Conservation (phyloP, 2,888 invertebrate species). For the Cryptosula pallasiana region DNA sequence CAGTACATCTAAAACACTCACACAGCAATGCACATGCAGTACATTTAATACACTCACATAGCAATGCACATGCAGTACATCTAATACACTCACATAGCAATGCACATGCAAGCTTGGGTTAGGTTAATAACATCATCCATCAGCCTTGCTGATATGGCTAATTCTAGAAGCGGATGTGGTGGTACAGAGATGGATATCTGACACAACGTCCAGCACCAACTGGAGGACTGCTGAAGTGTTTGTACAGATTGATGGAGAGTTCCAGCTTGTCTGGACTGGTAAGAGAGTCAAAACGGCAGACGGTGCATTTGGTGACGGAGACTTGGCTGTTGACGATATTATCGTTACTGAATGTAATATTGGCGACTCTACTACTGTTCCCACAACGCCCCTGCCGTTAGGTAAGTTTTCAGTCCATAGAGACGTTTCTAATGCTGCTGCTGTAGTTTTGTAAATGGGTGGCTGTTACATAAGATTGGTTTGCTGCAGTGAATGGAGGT, state of each 20-base stretch:
- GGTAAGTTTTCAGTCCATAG: neutral
- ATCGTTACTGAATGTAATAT: neutral
- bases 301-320: conserved; percentile 1
- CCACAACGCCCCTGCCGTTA: neutral
- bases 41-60: no score
- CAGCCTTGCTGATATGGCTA: no score
- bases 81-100: no score
- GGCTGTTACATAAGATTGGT: no score
- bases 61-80: no score
- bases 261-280: neutral
- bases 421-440: no score
- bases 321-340: conserved; percentile 2
- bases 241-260: neutral
- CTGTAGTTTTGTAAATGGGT: no score
- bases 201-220: neutral
- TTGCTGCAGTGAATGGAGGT: neutral
- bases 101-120: no score
- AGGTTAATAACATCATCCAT: no score
- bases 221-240: neutral
- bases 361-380: neutral
- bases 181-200: neutral
- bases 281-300: conserved; percentile 2
- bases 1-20: no score
- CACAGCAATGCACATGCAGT: no score
- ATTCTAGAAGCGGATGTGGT: neutral